These are phyloP conservation scores for Brienomyrus brachyistius DNA, from an alignment of 2,113 vertebrate genomes.

Conservation along the genomic window DNA sequence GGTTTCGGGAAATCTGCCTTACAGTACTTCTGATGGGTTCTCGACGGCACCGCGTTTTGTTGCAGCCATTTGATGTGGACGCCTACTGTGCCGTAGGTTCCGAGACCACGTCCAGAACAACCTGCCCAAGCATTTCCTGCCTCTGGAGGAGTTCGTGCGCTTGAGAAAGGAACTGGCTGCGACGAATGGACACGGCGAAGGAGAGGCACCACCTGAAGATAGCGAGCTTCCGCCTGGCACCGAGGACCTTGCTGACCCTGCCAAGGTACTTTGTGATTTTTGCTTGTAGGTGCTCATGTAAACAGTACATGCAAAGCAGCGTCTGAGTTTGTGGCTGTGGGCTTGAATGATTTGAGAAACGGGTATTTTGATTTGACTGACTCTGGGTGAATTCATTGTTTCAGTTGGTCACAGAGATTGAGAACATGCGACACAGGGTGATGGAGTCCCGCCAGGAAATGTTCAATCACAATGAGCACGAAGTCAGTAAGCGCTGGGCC, in stretches of 20 bases:
- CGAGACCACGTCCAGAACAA: constrained; percentile 93
- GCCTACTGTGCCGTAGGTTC: constrained; percentile 65
- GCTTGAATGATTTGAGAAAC: background rate
- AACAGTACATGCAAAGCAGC: background rate
- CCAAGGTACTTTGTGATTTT: constrained; percentile 65
- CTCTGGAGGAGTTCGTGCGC: constrained; percentile 85
- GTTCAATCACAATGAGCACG: constrained; percentile 96
- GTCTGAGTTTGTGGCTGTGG: background rate
- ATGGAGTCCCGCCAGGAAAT: constrained; percentile 92
- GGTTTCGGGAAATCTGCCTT: constrained; percentile 18
- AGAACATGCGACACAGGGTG: constrained; percentile 97
- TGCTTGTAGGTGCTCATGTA: background rate
- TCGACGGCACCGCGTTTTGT: background rate
- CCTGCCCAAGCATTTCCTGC: constrained; percentile 84
- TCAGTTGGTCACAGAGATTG: constrained; percentile 93
- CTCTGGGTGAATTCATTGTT: constrained; percentile 24
- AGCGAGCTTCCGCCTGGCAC: constrained; percentile 77
- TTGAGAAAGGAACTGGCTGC: constrained; percentile 82
- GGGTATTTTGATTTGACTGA: background rate
- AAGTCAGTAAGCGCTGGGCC: constrained; percentile 97
- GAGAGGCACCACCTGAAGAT: constrained; percentile 56
- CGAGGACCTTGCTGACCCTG: constrained; percentile 88
- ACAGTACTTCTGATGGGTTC: constrained; percentile 15
- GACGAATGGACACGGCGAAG: constrained; percentile 64
- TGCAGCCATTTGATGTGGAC: background rate